Evolutionary conservation across 1,140 invertebrate species (phyloP).

Genomic region (Ganaspis sp.): DNA sequence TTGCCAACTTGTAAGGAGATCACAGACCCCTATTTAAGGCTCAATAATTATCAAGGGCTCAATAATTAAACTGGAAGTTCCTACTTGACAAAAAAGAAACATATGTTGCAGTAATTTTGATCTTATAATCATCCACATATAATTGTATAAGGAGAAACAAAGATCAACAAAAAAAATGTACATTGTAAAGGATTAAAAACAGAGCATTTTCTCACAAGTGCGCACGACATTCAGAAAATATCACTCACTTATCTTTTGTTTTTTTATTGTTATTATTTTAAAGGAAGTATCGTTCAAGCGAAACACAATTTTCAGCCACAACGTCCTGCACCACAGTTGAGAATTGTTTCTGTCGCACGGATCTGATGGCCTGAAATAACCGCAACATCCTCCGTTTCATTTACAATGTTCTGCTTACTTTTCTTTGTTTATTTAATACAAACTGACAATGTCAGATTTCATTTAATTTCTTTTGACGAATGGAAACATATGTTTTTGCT

Average conservation of each 20-base stretch:
- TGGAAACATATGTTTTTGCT: too few relatives aligned
- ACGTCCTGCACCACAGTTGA: slow-evolving; percentile 42
- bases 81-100: not conserved
- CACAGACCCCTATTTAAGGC: too few relatives aligned
- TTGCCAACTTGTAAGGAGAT: too few relatives aligned
- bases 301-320: slow-evolving; percentile 39
- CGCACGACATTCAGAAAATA: slow-evolving; percentile 44
- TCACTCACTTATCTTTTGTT: slow-evolving; percentile 42
- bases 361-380: slow-evolving; percentile 44
- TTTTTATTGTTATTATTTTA: slow-evolving; percentile 43
- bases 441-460: not conserved
- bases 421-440: not conserved
- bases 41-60: not conserved
- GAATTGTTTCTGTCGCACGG: slow-evolving; percentile 29
- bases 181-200: slow-evolving; percentile 40
- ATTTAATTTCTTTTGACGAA: too few relatives aligned
- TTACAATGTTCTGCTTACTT: slow-evolving; percentile 36
- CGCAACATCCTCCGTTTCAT: slow-evolving; percentile 56
- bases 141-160: not conserved
- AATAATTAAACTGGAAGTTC: not conserved
- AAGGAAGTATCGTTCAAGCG: slow-evolving; percentile 21
- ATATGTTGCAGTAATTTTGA: slow-evolving; percentile 8
- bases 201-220: too few relatives aligned
- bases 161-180: slow-evolving; percentile 40
- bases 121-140: not conserved